These are phyloP conservation scores for Agrotis ipsilon DNA, from an alignment of 2,888 invertebrate genomes.

Conservation along the genomic window DNA sequence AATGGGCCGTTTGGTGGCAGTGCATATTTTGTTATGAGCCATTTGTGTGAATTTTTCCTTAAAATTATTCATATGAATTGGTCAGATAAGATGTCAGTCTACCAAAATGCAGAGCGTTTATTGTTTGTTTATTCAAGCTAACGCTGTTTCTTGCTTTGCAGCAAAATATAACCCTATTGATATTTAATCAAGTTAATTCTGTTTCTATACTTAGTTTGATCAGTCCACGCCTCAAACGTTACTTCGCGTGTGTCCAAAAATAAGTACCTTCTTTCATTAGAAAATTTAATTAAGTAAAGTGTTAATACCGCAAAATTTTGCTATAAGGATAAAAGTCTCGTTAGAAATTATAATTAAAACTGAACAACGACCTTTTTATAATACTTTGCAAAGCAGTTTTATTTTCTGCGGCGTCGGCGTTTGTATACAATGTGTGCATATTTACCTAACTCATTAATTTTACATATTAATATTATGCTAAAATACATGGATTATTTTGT, in stretches of 20 bases:
- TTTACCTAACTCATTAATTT: conserved; percentile 12
- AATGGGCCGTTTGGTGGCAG: conserved; percentile 7
- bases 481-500: conserved; percentile 4
- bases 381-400: conserved; percentile 17
- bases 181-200: neutral
- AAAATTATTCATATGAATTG: conserved; percentile 3
- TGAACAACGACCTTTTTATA: conserved; percentile 26
- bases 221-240: neutral
- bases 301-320: conserved; percentile 21
- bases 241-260: neutral
- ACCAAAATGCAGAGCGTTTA: neutral
- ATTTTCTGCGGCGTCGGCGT: conserved; percentile 13
- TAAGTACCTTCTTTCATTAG: conserved; percentile 2
- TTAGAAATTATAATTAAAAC: conserved; percentile 46
- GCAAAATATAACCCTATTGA: neutral
- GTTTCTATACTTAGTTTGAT: neutral
- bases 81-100: neutral
- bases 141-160: neutral
- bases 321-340: conserved; percentile 15
- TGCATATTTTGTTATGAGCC: conserved; percentile 12
- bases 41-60: conserved; percentile 1
- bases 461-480: conserved; percentile 31
- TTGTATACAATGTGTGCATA: conserved; percentile 2
- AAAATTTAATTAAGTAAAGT: conserved; percentile 38
- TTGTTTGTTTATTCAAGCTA: neutral